These are phyloP conservation scores for Salminus brasiliensis DNA, from an alignment of 2,113 vertebrate genomes.

Conservation along the genomic window DNA sequence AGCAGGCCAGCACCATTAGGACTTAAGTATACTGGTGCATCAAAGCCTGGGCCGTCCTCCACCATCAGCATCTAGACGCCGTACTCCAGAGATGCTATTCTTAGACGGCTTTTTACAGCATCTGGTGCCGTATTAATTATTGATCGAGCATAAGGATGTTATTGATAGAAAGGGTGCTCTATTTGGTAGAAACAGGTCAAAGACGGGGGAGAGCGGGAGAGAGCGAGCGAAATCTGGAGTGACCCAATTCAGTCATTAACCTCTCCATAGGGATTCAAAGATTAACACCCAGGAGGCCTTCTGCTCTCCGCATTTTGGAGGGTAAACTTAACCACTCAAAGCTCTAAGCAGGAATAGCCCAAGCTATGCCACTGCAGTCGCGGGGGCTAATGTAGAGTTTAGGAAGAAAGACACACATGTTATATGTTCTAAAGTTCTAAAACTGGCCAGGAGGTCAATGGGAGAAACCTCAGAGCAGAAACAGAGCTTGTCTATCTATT, in stretches of 20 bases:
- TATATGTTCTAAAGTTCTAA: too few species aligned
- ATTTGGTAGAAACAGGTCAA: conserved; percentile 73
- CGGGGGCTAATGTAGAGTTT: neutral
- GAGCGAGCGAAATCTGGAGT: conserved; percentile 18
- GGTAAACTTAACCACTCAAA: conserved; percentile 4
- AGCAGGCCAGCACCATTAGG: conserved; percentile 9
- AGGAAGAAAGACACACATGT: neutral
- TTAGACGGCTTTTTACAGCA: conserved; percentile 74
- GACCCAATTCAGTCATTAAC: conserved; percentile 37
- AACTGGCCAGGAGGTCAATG: too few species aligned
- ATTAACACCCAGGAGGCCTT: conserved; percentile 12
- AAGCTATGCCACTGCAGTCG: neutral
- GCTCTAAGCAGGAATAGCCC: neutral
- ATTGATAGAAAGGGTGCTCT: conserved; percentile 62
- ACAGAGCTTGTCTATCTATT: too few species aligned
- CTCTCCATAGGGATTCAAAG: neutral
- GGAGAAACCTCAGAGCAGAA: too few species aligned
- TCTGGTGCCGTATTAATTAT: conserved; percentile 74
- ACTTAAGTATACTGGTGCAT: neutral
- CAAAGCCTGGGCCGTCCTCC: neutral
- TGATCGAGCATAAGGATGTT: conserved; percentile 65
- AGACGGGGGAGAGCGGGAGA: conserved; percentile 47
- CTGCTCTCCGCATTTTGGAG: neutral
- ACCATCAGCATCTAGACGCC: neutral
- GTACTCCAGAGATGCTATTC: conserved; percentile 59